Evolutionary conservation across 2,113 vertebrate species (phyloP).

Genomic region (Hydrolagus affinis): DNA sequence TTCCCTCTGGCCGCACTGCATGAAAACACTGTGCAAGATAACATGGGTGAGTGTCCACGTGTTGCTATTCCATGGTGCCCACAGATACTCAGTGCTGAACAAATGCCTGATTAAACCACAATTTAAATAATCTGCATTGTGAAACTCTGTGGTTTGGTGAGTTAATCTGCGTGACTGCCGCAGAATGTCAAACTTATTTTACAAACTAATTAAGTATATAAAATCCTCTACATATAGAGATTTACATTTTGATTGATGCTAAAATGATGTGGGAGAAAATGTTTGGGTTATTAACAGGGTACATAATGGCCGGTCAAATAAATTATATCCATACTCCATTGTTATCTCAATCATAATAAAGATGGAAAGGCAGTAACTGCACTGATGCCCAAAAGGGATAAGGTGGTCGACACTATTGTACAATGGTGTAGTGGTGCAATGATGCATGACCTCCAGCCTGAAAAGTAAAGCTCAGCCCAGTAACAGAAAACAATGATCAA

Average conservation of each 20-base stretch:
- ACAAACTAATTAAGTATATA: background rate
- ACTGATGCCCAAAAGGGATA: background rate
- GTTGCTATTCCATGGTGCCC: background rate
- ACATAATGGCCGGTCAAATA: background rate
- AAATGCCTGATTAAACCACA: background rate
- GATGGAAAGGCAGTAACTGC: background rate
- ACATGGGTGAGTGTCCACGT: background rate
- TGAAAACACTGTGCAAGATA: background rate
- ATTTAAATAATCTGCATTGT: background rate
- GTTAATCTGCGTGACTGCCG: background rate
- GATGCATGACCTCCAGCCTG: background rate
- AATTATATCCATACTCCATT: background rate
- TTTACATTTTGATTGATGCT: background rate
- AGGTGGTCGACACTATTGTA: background rate
- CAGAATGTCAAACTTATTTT: background rate
- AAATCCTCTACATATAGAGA: background rate
- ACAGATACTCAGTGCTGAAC: too few relatives aligned
- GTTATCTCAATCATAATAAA: background rate
- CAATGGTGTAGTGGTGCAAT: background rate
- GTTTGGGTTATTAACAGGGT: background rate
- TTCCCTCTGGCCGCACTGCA: background rate
- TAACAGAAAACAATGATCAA: background rate
- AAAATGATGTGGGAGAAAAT: background rate
- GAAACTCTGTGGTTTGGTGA: background rate
- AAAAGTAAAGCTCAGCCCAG: background rate